Percentiles rank a stretch among this genome's conserved stretches.
Evolutionary conservation across 92 coral and sea anemone species (phyloP).

Genomic region (Umimayanthus chanpuru): DNA sequence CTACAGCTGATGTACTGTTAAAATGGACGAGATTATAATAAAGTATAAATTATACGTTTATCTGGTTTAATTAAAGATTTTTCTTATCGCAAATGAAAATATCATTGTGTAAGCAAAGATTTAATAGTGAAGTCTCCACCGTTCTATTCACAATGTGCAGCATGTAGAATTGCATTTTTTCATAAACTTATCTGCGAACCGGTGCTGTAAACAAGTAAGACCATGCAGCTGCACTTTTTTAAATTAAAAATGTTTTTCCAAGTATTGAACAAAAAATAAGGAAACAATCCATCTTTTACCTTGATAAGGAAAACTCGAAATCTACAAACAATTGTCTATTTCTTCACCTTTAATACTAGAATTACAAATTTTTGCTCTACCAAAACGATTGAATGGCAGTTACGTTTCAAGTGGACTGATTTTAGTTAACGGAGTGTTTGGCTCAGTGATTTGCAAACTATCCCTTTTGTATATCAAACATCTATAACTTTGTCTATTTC

Average conservation of each 20-base stretch:
- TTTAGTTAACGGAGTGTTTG: not conserved
- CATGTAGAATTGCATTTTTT: not conserved
- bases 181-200: not conserved
- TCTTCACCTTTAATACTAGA: not conserved
- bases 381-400: not conserved
- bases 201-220: not conserved
- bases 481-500: not conserved
- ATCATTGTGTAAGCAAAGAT: not conserved
- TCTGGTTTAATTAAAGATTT: not conserved
- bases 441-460: not conserved
- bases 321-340: not conserved
- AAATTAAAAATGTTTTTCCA: not conserved
- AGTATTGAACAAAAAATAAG: not conserved
- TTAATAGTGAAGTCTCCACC: not conserved
- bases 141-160: not conserved
- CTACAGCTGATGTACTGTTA: not conserved
- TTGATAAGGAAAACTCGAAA: not conserved
- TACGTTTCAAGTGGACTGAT: not conserved
- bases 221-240: not conserved
- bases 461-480: no score
- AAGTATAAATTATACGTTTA: no score
- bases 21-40: not conserved
- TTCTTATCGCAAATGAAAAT: not conserved
- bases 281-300: not conserved
- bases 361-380: not conserved